Evolutionary conservation across 2,113 vertebrate species (phyloP).

Genomic region (Piliocolobus tephrosceles): DNA sequence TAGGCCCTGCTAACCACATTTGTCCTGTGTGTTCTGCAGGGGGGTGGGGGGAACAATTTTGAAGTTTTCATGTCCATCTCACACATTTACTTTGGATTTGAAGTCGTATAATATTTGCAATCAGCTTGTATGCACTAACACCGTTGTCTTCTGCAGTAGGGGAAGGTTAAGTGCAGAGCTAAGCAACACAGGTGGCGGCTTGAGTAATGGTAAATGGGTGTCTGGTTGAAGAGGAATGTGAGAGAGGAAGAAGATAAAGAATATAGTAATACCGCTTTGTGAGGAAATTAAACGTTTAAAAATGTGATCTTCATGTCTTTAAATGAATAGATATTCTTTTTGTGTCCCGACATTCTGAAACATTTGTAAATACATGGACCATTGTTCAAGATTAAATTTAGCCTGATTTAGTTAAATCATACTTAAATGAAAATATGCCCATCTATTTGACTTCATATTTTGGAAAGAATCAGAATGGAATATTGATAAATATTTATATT

Average conservation of each 20-base stretch:
- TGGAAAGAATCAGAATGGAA: background rate
- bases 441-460: background rate
- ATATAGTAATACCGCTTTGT: background rate
- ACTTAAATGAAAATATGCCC: background rate
- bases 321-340: background rate
- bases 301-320: background rate
- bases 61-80: background rate
- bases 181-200: background rate
- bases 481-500: background rate
- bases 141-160: too few species aligned
- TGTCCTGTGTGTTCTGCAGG: background rate
- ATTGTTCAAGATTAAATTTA: background rate
- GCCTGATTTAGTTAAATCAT: background rate
- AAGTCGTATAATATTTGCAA: background rate
- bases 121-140: background rate
- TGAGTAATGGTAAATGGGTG: background rate
- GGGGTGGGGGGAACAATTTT: background rate
- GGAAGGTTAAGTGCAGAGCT: background rate
- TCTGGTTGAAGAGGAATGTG: background rate
- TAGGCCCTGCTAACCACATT: background rate
- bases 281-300: background rate
- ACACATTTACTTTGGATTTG: background rate
- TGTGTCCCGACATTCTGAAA: background rate
- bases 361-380: background rate
- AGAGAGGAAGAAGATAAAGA: constrained; percentile 22